Percentiles rank a stretch among this genome's conserved stretches.
These are phyloP conservation scores for Ochotona princeps DNA, from an alignment of 2,113 vertebrate species.

Conservation along the genomic window DNA sequence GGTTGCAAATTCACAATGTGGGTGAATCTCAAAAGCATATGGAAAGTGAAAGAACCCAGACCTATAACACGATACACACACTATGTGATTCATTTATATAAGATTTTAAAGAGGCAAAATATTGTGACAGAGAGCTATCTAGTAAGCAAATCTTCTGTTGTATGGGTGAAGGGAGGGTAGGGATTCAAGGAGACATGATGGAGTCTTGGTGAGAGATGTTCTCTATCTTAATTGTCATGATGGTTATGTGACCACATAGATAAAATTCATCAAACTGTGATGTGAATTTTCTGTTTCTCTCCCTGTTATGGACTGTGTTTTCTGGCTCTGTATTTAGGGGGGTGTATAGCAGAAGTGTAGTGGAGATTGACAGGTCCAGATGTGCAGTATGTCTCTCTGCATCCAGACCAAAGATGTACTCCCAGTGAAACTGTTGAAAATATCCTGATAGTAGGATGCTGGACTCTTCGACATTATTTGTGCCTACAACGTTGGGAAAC, in stretches of 20 bases:
- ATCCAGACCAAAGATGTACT: too few species aligned
- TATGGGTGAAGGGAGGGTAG: not conserved
- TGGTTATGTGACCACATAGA: not conserved
- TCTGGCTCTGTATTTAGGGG: too few species aligned
- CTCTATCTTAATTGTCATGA: not conserved
- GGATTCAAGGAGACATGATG: not conserved
- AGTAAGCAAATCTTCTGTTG: not conserved
- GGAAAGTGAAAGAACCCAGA: not conserved
- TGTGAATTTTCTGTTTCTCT: too few species aligned
- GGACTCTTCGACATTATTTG: too few species aligned
- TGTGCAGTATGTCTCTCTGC: too few species aligned
- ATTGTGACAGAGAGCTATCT: not conserved
- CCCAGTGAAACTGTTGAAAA: too few species aligned
- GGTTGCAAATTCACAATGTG: not conserved
- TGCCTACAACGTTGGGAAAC: too few species aligned
- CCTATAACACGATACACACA: not conserved
- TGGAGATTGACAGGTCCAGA: too few species aligned
- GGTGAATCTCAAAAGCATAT: not conserved
- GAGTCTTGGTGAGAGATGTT: not conserved
- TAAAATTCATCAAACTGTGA: not conserved
- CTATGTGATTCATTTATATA: not conserved
- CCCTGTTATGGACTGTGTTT: too few species aligned
- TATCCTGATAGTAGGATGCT: too few species aligned
- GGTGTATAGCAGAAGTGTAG: too few species aligned
- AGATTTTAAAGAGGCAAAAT: not conserved